phyloP scores from a whole-genome alignment of 2,797 vertebrate genomes.

The Glossophaga mutica region DNA sequence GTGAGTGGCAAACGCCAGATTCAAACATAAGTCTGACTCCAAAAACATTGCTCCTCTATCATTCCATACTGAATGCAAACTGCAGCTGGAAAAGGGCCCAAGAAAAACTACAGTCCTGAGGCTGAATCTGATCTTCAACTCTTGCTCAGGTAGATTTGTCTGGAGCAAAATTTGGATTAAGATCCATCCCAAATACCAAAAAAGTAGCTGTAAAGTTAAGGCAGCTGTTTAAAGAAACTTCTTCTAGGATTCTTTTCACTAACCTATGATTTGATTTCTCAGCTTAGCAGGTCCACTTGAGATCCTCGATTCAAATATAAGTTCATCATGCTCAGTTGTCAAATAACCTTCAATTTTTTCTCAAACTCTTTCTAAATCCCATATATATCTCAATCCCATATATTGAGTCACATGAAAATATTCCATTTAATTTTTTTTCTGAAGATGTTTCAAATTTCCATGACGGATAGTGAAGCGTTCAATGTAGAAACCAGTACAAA shows the following conservation, averaged over 20 bases:
- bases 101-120: neutral
- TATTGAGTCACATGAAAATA: neutral
- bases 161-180: neutral
- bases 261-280: neutral
- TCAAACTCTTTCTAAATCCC: neutral
- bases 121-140: neutral
- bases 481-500: neutral
- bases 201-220: neutral
- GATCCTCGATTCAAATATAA: conserved; percentile 9
- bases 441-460: conserved; percentile 18
- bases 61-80: neutral
- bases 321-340: neutral
- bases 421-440: neutral
- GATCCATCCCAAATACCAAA: neutral
- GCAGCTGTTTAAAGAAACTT: neutral
- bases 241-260: neutral
- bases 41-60: neutral
- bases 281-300: neutral
- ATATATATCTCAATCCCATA: neutral
- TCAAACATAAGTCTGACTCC: neutral
- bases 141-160: neutral
- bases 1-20: neutral
- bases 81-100: neutral
- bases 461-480: neutral
- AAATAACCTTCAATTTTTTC: neutral